Evolutionary conservation across 2,113 vertebrate species (phyloP), one percentile per base, ranked within the genome.

Genomic region (Colistium nudipinnis): DNA sequence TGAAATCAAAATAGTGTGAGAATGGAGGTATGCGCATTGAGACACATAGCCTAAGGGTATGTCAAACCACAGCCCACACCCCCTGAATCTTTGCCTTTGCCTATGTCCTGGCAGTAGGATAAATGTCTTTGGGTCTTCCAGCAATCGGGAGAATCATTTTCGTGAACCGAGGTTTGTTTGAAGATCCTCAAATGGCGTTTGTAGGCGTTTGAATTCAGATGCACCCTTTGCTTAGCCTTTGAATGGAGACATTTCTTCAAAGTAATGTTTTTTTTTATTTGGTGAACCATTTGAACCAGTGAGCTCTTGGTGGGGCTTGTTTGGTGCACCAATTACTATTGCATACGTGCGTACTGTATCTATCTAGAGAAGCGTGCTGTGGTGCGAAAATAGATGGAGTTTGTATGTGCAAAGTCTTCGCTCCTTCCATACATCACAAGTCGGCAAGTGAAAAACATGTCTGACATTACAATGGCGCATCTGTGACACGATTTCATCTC

Each of bases 151-250:
- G 6, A 24, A 28, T 22, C 1, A 30, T 30, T 4, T 13, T 39
- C 2, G 2, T 48, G 6, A 7, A 12, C 14, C 10, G 11, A 22
- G 20, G 44, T 45, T 12, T 43, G 7, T 36, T 44, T 33, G 13
- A 41, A 41, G n/a, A n/a, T n/a, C n/a, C n/a, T n/a, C n/a, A n/a
- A n/a, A n/a, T n/a, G n/a, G n/a, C n/a, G n/a, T n/a, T n/a, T n/a
- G n/a, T n/a, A n/a, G n/a, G n/a, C n/a, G n/a, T n/a, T n/a, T n/a
- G n/a, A n/a, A n/a, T 20, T 31, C 6, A 1, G 74, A 86, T 93
- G 90, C 95, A 96, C 95, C 94, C n/a, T 97, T 95, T 92, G 94
- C 89, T 92, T 90, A 90, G 5, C 47, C 91, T 82, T 24, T 45
- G 19, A 13, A 38, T 65, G 13, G 25, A n/a, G 11, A 31, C 27